A percentile compares a stretch with the other conserved stretches of the same genome.
phyloP scores from a whole-genome alignment of 1,140 invertebrate species.

The Calephelis virginiensis region DNA sequence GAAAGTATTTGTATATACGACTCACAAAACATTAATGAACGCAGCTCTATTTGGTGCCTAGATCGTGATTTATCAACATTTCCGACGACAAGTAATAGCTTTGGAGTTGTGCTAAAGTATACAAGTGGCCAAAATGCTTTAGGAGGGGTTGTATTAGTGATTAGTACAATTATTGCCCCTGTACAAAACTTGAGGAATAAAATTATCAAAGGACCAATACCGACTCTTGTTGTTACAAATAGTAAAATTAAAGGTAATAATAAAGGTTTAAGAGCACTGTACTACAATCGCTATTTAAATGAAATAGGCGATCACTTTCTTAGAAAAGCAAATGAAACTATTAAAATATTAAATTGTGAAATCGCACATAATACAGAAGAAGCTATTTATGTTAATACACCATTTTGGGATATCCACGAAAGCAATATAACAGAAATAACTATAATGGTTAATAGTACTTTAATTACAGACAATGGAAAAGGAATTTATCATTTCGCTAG shows the following conservation, averaged over 20 bases:
- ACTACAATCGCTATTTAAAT: conserved; percentile 93
- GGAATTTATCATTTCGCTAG: conserved; percentile 93
- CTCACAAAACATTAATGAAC: conserved; percentile 81
- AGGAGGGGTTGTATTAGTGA: conserved; percentile 89
- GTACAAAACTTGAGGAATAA: conserved; percentile 84
- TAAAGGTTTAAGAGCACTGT: conserved; percentile 89
- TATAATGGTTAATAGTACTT: conserved; percentile 90
- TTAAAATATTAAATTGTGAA: conserved; percentile 88
- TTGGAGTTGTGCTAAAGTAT: conserved; percentile 90
- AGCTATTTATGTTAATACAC: conserved; percentile 89
- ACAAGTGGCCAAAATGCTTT: conserved; percentile 87
- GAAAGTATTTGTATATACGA: conserved; percentile 90
- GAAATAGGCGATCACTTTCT: conserved; percentile 91
- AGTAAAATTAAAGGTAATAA: conserved; percentile 89
- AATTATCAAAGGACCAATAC: conserved; percentile 87
- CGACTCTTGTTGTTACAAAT: conserved; percentile 84
- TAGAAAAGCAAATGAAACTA: conserved; percentile 91
- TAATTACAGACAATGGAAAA: conserved; percentile 90
- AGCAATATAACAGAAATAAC: conserved; percentile 92
- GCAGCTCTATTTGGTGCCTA: conserved; percentile 86
- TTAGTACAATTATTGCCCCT: conserved; percentile 87
- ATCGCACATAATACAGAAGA: conserved; percentile 89
- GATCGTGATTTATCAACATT: conserved; percentile 91
- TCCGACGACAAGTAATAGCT: conserved; percentile 91
- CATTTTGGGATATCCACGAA: conserved; percentile 89